Evolutionary conservation across 2,888 invertebrate genomes (phyloP).

Genomic region (Agapostemon virescens): DNA sequence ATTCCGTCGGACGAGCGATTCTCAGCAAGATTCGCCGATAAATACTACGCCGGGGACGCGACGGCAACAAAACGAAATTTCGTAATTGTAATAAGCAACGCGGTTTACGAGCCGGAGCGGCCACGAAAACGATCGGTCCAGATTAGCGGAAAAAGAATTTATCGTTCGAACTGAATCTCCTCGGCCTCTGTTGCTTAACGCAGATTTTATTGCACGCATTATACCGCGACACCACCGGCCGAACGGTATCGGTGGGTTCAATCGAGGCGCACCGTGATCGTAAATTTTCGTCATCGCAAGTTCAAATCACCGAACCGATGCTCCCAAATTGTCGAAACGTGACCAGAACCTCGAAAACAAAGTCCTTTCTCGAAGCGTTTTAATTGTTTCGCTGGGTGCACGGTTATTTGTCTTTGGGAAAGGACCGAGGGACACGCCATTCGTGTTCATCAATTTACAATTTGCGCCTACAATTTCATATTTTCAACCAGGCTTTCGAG

Average conservation of each 20-base stretch:
- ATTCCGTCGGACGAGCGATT: not conserved
- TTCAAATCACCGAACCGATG: conserved; percentile 26
- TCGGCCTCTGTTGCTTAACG: conserved; percentile 18
- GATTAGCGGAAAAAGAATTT: conserved; percentile 38
- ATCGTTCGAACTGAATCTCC: conserved; percentile 37
- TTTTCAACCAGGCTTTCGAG: not conserved
- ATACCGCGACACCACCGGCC: not conserved
- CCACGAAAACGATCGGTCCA: conserved; percentile 16
- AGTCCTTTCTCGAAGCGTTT: not conserved
- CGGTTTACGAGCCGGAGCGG: conserved; percentile 36
- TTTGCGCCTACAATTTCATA: not conserved
- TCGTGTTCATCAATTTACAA: not conserved
- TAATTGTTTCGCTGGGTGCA: not conserved
- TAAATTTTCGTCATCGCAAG: conserved; percentile 32
- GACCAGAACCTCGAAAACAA: not conserved
- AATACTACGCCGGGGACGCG: conserved; percentile 15
- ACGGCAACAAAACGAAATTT: conserved; percentile 24
- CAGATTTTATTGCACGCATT: conserved; percentile 37
- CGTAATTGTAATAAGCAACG: conserved; percentile 37
- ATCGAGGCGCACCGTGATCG: conserved; percentile 19
- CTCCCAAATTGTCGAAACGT: not conserved
- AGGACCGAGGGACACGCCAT: not conserved
- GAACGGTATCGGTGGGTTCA: conserved; percentile 24
- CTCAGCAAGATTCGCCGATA: conserved; percentile 17
- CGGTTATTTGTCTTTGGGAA: not conserved